These are phyloP conservation scores for Solea solea DNA, from an alignment of 2,113 vertebrate genomes.

Conservation along the genomic window DNA sequence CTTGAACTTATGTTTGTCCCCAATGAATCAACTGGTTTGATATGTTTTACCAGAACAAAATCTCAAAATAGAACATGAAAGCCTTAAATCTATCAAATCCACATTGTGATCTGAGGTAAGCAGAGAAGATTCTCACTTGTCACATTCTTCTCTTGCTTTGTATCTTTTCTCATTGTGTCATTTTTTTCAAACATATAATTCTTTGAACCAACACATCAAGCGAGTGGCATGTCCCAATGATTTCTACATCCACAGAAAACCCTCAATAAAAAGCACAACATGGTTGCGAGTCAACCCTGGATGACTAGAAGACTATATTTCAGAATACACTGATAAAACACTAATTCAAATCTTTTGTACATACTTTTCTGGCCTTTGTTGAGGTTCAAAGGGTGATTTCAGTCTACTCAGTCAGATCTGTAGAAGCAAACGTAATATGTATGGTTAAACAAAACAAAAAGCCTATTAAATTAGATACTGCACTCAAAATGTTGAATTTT, in stretches of 20 bases:
- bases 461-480: too few species aligned
- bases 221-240: neutral
- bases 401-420: neutral
- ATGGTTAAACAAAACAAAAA: too few species aligned
- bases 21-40: too few species aligned
- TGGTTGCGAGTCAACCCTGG: neutral
- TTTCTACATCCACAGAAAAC: neutral
- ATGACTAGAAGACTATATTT: neutral
- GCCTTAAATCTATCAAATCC: neutral
- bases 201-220: neutral
- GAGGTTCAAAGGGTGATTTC: neutral
- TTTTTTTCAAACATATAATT: neutral
- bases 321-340: neutral
- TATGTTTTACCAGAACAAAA: neutral
- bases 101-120: neutral
- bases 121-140: neutral
- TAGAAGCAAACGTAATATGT: neutral
- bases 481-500: too few species aligned
- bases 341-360: neutral
- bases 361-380: slow-evolving; percentile 12
- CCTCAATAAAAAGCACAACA: neutral
- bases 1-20: too few species aligned
- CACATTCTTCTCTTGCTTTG: neutral
- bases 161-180: neutral
- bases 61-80: neutral